Evolutionary conservation across 2,797 vertebrate genomes (phyloP), one percentile per base, ranked within the genome.

Genomic region (Phrynocephalus guinanensis): DNA sequence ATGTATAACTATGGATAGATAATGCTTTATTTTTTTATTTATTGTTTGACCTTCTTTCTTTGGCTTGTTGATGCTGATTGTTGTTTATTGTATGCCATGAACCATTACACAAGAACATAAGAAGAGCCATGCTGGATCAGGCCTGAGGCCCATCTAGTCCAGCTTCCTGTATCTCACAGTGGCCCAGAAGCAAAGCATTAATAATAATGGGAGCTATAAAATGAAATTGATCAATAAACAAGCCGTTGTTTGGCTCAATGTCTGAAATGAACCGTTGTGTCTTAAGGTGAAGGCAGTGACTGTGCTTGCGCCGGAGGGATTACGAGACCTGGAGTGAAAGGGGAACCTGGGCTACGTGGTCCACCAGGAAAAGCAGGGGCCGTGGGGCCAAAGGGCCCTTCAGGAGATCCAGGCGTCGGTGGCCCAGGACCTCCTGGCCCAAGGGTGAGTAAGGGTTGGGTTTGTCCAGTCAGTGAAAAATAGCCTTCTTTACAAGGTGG

Each of bases 281-380:
- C 90, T 91, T 70, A 90, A 97, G 97, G 97, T 50, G 95, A 96
- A 63, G 88, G 92, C 15, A 97, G 97, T 18, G 95, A 95, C 87
- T 97, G 97, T 95, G 95, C 95, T 87, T 97, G 97, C 91, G 95
- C 95, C 83, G 96, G 96, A 91, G 96, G 95, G 88, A 33, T 92
- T 70, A 85, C 88, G 71, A 93, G 92, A 92, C 79, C 93, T 91
- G 98, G 98, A 90, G 44, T 28, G 11, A 95, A 95, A 26, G 98
- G 98, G 38, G 70, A 87, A 50, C 94, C 95, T 60, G 99, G 98
- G 66, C 72, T 33, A 1, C 95, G 95, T 79, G 98, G 98, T 78
- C 83, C 78, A 6, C 84, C 93, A 0, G 99, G 98, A 72, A 92
- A 52, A 38, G 94, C 95, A 30, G 98, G 98, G 48, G 93, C 95